phyloP scores from a whole-genome alignment of 2,797 vertebrate species.

The Valencia hispanica region DNA sequence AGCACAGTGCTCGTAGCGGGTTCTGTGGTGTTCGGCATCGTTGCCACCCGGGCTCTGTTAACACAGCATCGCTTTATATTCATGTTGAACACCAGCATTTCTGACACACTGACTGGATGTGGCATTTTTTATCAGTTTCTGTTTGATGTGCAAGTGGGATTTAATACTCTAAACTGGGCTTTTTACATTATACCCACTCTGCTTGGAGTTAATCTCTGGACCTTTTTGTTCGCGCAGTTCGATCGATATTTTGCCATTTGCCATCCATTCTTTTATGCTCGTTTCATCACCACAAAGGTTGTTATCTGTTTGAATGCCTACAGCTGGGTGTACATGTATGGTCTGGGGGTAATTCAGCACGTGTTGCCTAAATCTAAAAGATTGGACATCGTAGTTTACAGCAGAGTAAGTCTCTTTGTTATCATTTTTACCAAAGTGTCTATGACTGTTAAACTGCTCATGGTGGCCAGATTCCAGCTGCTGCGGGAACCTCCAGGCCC shows the following conservation, averaged over 20 bases:
- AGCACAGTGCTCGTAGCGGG: constrained; percentile 55
- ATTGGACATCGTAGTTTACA: neutral
- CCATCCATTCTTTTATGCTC: constrained; percentile 33
- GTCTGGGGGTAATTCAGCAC: neutral
- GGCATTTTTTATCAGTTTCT: constrained; percentile 33
- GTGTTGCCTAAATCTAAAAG: neutral
- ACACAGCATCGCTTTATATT: constrained; percentile 72
- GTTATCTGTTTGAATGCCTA: constrained; percentile 45
- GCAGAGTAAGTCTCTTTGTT: constrained; percentile 21
- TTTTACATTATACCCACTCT: constrained; percentile 15
- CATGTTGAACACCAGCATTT: constrained; percentile 74
- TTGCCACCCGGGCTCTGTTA: constrained; percentile 47
- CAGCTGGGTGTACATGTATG: constrained; percentile 60
- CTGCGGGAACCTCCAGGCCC: constrained; percentile 26
- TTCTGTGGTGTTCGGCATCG: constrained; percentile 56
- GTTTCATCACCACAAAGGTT: constrained; percentile 42
- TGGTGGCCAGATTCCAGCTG: constrained; percentile 42
- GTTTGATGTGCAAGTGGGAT: constrained; percentile 52
- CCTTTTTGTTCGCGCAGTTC: constrained; percentile 53
- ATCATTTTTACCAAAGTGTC: constrained; percentile 30
- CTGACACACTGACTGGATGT: constrained; percentile 29
- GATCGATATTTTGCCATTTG: constrained; percentile 43
- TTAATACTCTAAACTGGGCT: constrained; percentile 39
- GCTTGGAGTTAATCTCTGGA: constrained; percentile 48
- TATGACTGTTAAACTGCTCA: constrained; percentile 47